phyloP scores from a whole-genome alignment of 2,888 invertebrate genomes.

The Eumerus sabulonum region DNA sequence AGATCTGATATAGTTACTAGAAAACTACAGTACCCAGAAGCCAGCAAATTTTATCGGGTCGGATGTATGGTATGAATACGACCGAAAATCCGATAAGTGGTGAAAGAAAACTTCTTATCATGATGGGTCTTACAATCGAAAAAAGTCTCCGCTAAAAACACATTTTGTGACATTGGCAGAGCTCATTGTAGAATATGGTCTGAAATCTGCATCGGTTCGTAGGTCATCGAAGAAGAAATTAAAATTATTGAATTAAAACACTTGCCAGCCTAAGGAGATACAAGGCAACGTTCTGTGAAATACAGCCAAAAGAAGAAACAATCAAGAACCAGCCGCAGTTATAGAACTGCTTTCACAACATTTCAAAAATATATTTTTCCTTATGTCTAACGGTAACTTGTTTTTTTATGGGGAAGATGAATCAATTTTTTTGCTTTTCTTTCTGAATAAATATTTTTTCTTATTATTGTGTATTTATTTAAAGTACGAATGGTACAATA shows the following conservation, averaged over 20 bases:
- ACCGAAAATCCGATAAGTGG: too few relatives aligned
- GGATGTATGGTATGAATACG: background rate
- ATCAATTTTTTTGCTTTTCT: background rate
- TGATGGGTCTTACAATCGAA: too few relatives aligned
- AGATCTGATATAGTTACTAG: background rate
- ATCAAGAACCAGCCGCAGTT: background rate
- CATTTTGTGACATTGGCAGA: slow-evolving; percentile 18
- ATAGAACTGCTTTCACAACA: background rate
- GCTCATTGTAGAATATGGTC: slow-evolving; percentile 5
- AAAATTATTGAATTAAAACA: slow-evolving; percentile 9
- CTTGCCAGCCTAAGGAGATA: slow-evolving; percentile 1
- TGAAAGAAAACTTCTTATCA: too few relatives aligned
- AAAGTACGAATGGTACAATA: slow-evolving; percentile 4
- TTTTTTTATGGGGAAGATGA: background rate
- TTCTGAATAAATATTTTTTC: background rate
- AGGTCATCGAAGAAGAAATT: slow-evolving; percentile 3
- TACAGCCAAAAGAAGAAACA: background rate
- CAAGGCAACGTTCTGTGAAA: slow-evolving; percentile 2
- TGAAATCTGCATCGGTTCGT: slow-evolving; percentile 14
- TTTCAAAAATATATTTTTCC: slow-evolving; percentile 4
- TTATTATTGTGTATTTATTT: background rate
- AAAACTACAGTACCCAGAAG: slow-evolving; percentile 1
- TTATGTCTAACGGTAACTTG: background rate
- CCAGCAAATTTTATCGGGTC: background rate
- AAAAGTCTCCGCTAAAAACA: slow-evolving; percentile 2